Percentiles rank a stretch among this genome's conserved stretches.
phyloP scores from a whole-genome alignment of 2,113 vertebrate genomes.

The Lagopus leucura region DNA sequence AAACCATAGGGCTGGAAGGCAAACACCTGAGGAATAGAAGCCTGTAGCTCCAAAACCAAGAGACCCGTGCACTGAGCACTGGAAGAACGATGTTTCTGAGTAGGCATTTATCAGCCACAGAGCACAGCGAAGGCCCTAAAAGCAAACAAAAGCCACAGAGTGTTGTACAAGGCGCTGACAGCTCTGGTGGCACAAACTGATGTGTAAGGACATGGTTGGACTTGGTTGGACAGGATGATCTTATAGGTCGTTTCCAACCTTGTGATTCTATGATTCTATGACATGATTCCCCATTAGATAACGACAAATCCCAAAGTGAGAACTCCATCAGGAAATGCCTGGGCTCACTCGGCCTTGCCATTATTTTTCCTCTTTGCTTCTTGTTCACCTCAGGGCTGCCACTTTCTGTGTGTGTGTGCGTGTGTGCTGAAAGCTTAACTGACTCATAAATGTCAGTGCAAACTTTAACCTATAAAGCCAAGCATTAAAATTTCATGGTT shows the following conservation, averaged over 20 bases:
- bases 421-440: conserved; percentile 20
- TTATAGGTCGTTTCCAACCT: too few relatives aligned
- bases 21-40: background rate
- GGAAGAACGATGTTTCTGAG: background rate
- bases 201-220: background rate
- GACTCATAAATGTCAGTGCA: background rate
- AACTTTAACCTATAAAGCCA: background rate
- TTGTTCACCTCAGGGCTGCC: conserved; percentile 30
- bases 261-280: too few relatives aligned
- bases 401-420: background rate
- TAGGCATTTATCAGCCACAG: background rate
- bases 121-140: conserved; percentile 3
- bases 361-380: conserved; percentile 15
- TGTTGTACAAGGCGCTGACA: background rate
- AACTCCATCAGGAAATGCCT: conserved; percentile 3
- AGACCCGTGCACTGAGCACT: background rate
- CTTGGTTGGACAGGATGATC: too few relatives aligned
- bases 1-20: background rate
- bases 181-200: conserved; percentile 15
- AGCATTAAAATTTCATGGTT: background rate
- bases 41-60: background rate
- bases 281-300: background rate
- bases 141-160: background rate
- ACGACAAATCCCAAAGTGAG: conserved; percentile 20
- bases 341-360: background rate